These are phyloP conservation scores for Plagodis pulveraria DNA, from an alignment of 2,888 invertebrate genomes.

Conservation along the genomic window DNA sequence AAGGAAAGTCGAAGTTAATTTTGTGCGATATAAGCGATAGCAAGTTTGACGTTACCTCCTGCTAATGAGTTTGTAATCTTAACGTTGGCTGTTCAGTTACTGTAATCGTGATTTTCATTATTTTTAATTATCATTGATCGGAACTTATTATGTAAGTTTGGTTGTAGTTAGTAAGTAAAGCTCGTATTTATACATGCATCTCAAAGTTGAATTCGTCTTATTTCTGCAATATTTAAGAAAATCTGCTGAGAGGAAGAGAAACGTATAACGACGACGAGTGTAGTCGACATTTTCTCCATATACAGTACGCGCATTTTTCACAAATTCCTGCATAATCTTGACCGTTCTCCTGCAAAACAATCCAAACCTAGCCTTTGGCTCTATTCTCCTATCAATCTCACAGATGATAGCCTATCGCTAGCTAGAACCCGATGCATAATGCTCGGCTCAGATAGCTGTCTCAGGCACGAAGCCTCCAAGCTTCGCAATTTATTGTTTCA, in stretches of 20 bases:
- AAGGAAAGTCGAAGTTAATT: constrained; percentile 77
- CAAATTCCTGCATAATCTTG: constrained; percentile 62
- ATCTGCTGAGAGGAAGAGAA: too few species aligned
- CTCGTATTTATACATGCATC: too few species aligned
- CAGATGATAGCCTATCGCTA: constrained; percentile 81
- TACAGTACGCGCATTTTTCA: constrained; percentile 58
- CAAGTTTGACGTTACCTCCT: constrained; percentile 59
- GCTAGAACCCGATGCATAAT: constrained; percentile 78
- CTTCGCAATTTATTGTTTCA: constrained; percentile 85
- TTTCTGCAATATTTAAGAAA: too few species aligned
- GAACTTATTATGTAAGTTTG: constrained; percentile 10
- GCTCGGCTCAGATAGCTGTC: constrained; percentile 82
- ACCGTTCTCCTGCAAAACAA: constrained; percentile 64
- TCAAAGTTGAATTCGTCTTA: too few species aligned
- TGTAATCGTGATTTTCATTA: constrained; percentile 56
- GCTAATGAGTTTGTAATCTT: constrained; percentile 70
- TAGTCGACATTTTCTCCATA: constrained; percentile 1
- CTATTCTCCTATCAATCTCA: constrained; percentile 83
- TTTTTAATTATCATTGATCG: constrained; percentile 45
- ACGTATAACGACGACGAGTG: too few species aligned
- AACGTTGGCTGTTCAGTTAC: constrained; percentile 47
- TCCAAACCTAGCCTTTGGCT: constrained; percentile 74
- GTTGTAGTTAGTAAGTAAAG: too few species aligned
- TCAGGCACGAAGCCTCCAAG: constrained; percentile 83
- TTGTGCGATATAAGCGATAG: constrained; percentile 72